Evolutionary conservation across 2,797 vertebrate species (phyloP).

Genomic region (Chelon auratus): DNA sequence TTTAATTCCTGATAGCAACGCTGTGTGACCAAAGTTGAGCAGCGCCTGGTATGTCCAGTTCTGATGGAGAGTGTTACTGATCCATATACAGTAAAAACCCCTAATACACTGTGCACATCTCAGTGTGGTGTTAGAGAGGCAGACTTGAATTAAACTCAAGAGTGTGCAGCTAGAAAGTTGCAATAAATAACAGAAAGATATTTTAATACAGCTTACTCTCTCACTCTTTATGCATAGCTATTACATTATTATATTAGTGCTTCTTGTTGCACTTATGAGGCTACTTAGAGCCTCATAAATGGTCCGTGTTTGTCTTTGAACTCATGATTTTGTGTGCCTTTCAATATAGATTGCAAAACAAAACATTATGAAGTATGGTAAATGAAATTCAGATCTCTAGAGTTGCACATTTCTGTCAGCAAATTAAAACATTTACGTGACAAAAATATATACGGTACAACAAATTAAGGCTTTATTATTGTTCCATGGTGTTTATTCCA

Average conservation of each 20-base stretch:
- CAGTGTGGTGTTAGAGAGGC: not conserved
- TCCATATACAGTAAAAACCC: not conserved
- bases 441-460: constrained; percentile 4
- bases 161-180: not conserved
- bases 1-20: not conserved
- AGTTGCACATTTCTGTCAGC: not conserved
- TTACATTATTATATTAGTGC: not conserved
- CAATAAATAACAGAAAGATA: not conserved
- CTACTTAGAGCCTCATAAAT: constrained; percentile 30
- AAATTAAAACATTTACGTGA: constrained; percentile 17
- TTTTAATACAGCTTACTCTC: not conserved
- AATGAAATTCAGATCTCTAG: constrained; percentile 12
- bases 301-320: constrained; percentile 24
- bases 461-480: constrained; percentile 22
- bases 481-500: constrained; percentile 6
- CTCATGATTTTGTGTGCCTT: constrained; percentile 45
- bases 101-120: not conserved
- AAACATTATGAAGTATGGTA: constrained; percentile 15
- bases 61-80: not conserved
- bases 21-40: not conserved
- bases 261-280: constrained; percentile 28
- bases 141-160: not conserved
- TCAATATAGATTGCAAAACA: constrained; percentile 37
- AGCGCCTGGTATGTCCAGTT: not conserved
- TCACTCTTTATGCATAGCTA: constrained; percentile 7